Evolutionary conservation across 2,888 invertebrate genomes (phyloP), one percentile per base, ranked within the genome.

Genomic region (Calephelis perditalis): DNA sequence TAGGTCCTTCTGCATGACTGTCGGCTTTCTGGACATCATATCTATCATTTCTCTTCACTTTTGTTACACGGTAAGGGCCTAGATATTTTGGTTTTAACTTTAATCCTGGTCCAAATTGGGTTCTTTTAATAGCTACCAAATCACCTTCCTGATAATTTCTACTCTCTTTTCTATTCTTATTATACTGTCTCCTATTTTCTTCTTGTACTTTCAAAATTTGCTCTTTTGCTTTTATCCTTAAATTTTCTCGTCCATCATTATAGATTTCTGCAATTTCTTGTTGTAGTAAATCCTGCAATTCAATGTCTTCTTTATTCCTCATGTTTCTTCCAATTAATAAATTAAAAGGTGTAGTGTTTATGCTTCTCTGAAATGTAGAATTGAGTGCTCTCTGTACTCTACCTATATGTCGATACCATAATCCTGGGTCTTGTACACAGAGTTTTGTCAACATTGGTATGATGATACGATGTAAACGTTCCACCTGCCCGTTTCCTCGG

Each of bases 401-500:
- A 40, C 59, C 59, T 1, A 61, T 43, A 59, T 62, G 62, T n/a
- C n/a, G n/a, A 15, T 63, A 65, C 65, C 62, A 67, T 37, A 49
- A 15, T 5, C 26, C n/a, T 12, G 59, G 58, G 2, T 63, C 43
- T 46, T 62, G 52, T 1, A 65, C 46, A 57, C 65, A 59, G 10
- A 68, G 54, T 44, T 68, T 68, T 0, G 57, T 63, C 9, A 68
- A 58, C 6, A 65, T 49, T 9, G 62, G n/a, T 11, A 67, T 62
- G 5, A 66, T 57, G 2, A 40, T 57, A 4, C 58, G 15, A 55
- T 64, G 62, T 7, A 63, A 35, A 0, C 64, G 15, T 37, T 67
- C 64, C 2, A 74, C 75, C 61, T 80, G 78, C 0, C 79, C 78
- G 60, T 80, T 80, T 9, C 75, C 73, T 49, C 77, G 60, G 10